These are phyloP conservation scores for Campylomormyrus tamandua DNA, from an alignment of 2,113 vertebrate species.

Conservation along the genomic window DNA sequence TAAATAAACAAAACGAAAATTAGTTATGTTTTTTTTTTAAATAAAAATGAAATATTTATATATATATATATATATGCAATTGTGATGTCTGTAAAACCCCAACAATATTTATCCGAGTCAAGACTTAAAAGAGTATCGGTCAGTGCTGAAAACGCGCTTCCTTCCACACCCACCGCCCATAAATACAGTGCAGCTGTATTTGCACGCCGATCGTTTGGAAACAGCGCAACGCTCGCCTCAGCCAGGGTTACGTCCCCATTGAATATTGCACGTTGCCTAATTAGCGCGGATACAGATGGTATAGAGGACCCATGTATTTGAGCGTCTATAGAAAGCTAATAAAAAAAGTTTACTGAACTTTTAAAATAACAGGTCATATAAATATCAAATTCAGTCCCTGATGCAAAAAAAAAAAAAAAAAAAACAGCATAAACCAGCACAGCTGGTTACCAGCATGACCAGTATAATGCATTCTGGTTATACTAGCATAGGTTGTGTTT, in stretches of 20 bases:
- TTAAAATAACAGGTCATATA: background rate
- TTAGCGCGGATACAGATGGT: background rate
- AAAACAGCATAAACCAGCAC: background rate
- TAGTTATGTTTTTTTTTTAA: background rate
- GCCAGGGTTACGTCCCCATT: background rate
- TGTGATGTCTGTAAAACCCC: background rate
- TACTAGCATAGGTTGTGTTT: background rate
- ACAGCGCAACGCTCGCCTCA: background rate
- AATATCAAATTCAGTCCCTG: background rate
- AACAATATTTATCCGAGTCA: background rate
- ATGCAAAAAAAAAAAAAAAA: background rate
- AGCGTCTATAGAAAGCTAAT: background rate
- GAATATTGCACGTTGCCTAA: background rate
- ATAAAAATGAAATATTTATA: background rate
- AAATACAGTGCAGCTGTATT: background rate
- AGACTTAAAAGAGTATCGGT: background rate
- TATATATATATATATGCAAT: background rate
- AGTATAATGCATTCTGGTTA: background rate
- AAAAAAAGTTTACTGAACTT: background rate
- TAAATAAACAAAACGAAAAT: conserved; percentile 3
- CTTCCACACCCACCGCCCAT: background rate
- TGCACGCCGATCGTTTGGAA: background rate
- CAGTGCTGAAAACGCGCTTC: background rate
- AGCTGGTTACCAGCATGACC: background rate
- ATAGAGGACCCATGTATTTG: background rate